phyloP scores from a whole-genome alignment of 1,140 invertebrate species.

The Melitaea cinxia region DNA sequence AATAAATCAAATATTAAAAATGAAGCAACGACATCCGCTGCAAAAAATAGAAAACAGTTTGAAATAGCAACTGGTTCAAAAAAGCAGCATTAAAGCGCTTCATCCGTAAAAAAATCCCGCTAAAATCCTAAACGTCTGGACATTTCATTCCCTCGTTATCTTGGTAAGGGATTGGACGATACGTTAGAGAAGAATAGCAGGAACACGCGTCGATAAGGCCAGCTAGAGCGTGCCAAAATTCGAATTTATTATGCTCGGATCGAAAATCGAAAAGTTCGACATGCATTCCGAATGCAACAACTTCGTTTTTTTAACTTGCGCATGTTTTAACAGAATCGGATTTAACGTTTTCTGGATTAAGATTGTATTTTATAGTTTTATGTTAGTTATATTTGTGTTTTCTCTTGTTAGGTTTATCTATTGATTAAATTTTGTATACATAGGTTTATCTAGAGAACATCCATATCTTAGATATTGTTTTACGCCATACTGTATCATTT shows the following conservation, averaged over 20 bases:
- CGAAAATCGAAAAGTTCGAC: constrained; percentile 40
- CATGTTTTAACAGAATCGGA: neutral
- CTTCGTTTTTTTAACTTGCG: neutral
- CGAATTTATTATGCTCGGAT: constrained; percentile 43
- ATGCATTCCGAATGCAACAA: constrained; percentile 7
- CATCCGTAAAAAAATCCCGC: neutral
- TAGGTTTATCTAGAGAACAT: too few relatives aligned
- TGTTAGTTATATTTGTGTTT: too few relatives aligned
- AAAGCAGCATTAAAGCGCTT: neutral
- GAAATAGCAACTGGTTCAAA: neutral
- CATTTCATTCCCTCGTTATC: constrained; percentile 36
- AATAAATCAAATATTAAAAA: neutral
- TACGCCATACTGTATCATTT: too few relatives aligned
- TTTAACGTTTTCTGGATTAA: neutral
- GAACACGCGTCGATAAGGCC: constrained; percentile 43
- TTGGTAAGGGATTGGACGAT: constrained; percentile 43
- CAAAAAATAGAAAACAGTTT: neutral
- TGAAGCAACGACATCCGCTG: neutral
- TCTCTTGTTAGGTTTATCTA: too few relatives aligned
- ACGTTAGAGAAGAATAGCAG: constrained; percentile 40
- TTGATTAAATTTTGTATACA: too few relatives aligned
- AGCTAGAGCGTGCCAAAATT: constrained; percentile 43
- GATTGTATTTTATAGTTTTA: neutral
- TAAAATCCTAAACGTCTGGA: constrained; percentile 9
- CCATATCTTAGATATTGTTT: too few relatives aligned